Conservation (phyloP, 2,113 vertebrate species). For the Tichodroma muraria region DNA sequence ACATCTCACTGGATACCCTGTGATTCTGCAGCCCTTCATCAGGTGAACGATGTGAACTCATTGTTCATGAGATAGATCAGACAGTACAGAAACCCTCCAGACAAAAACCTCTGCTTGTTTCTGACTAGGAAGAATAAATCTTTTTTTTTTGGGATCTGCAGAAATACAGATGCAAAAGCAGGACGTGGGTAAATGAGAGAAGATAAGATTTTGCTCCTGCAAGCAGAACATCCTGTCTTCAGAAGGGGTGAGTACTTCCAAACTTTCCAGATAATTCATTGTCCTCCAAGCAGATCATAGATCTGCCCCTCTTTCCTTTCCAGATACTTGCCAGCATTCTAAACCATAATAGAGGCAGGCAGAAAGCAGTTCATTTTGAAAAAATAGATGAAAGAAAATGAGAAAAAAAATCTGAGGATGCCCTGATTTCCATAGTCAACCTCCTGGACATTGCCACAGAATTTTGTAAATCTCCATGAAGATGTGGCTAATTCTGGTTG, state of each 20-base stretch:
- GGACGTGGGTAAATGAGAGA: not conserved
- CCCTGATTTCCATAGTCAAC: not conserved
- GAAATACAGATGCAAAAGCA: slow-evolving; percentile 20
- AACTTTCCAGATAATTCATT: not conserved
- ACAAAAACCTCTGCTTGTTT: not conserved
- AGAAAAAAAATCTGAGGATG: not conserved
- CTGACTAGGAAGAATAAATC: not conserved
- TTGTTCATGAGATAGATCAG: not conserved
- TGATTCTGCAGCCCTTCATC: not conserved
- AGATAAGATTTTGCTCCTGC: not conserved
- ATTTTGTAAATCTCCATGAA: not conserved
- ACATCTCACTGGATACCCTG: not conserved
- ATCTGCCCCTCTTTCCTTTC: not conserved
- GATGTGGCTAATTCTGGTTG: not conserved
- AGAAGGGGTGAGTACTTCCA: slow-evolving; percentile 7
- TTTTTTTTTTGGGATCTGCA: slow-evolving; percentile 13
- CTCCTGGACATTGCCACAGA: not conserved
- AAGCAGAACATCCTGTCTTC: slow-evolving; percentile 7
- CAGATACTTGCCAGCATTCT: not conserved
- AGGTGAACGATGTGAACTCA: not conserved
- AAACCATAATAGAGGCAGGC: not conserved
- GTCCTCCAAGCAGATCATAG: not conserved
- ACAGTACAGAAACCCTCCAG: not conserved
- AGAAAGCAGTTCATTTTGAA: not conserved
- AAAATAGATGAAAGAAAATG: not conserved